Conservation (phyloP, 1,140 invertebrate genomes). For the Neotoxoptera formosana region DNA sequence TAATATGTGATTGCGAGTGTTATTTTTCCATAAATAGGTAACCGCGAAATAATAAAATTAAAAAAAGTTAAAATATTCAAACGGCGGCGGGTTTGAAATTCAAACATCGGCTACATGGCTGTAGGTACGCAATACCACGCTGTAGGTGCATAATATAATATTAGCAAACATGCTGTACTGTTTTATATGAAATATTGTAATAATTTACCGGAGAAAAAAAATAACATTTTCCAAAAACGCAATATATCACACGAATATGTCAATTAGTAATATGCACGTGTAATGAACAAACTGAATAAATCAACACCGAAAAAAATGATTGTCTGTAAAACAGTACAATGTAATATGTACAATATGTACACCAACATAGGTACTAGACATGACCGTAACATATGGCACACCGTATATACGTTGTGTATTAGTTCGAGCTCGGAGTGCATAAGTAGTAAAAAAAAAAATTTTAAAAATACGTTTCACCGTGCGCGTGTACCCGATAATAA, state of each 20-base stretch:
- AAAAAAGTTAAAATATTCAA: background rate
- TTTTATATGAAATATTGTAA: constrained; percentile 7
- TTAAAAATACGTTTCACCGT: background rate
- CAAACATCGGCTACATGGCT: background rate
- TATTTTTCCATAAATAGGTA: background rate
- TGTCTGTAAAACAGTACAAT: background rate
- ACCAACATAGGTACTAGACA: background rate
- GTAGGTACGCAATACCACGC: background rate
- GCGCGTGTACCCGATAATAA: background rate
- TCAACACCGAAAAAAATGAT: constrained; percentile 30
- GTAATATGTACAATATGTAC: background rate
- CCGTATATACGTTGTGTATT: background rate
- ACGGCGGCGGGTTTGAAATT: background rate
- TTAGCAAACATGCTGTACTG: background rate
- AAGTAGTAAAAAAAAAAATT: background rate
- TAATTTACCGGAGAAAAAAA: background rate
- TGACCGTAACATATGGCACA: background rate
- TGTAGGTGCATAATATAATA: background rate
- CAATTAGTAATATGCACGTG: constrained; percentile 15
- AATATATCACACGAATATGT: constrained; percentile 27
- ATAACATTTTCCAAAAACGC: background rate
- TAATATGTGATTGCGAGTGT: background rate
- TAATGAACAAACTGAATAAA: constrained; percentile 47
- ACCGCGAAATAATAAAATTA: background rate
- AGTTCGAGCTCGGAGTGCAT: background rate